Percentiles rank a stretch among this genome's conserved stretches.
Conservation (phyloP, 1,140 invertebrate species). For the Eupristina koningsbergeri region DNA sequence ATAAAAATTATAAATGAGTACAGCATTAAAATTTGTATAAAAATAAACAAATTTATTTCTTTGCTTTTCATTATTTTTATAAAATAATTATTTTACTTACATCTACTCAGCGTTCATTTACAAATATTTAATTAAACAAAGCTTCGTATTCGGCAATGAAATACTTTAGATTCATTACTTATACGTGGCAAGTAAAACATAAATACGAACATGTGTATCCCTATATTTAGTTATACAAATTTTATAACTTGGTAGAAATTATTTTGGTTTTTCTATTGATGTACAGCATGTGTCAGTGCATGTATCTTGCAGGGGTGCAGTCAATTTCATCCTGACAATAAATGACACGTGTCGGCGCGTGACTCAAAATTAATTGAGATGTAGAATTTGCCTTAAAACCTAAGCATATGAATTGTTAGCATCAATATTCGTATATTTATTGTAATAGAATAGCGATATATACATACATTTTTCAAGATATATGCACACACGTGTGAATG, state of each 20-base stretch:
- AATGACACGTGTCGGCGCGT: slow-evolving; percentile 69
- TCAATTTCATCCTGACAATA: background rate
- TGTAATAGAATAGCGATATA: slow-evolving; percentile 45
- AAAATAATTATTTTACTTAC: no score
- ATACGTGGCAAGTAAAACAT: background rate
- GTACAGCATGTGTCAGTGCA: background rate
- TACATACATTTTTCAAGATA: background rate
- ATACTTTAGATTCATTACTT: background rate
- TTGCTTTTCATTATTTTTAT: no score
- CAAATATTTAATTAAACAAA: background rate
- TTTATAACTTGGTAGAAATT: background rate
- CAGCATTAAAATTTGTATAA: no score
- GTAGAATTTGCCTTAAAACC: slow-evolving; percentile 45
- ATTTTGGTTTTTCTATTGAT: background rate
- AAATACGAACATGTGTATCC: background rate
- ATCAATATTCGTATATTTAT: slow-evolving; percentile 52
- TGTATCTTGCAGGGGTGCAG: background rate
- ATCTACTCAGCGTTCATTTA: background rate
- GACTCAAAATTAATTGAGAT: slow-evolving; percentile 72
- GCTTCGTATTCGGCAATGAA: background rate
- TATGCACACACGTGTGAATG: no score
- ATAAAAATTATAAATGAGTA: no score
- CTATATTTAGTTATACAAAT: background rate
- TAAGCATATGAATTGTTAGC: slow-evolving; percentile 57
- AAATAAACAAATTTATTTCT: no score